Percentiles rank a stretch among this genome's conserved stretches.
Evolutionary conservation across 2,797 vertebrate species (phyloP).

Genomic region (Peromyscus nudipes): DNA sequence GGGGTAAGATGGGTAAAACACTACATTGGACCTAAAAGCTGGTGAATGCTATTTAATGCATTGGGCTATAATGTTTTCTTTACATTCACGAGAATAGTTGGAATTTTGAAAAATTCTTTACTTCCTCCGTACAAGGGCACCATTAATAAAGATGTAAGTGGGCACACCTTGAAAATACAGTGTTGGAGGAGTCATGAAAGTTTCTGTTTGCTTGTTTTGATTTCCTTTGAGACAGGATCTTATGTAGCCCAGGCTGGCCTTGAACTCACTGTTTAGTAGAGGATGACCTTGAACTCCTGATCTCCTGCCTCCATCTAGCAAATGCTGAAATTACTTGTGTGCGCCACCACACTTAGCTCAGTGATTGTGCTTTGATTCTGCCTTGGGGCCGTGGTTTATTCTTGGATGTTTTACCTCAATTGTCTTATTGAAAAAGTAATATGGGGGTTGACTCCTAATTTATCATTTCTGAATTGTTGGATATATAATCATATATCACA

Average conservation of each 20-base stretch:
- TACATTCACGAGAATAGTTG: background rate
- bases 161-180: background rate
- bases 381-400: conserved; percentile 41
- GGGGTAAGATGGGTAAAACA: background rate
- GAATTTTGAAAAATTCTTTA: conserved; percentile 50
- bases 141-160: background rate
- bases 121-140: background rate
- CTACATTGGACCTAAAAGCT: background rate
- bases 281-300: background rate
- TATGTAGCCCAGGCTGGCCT: background rate
- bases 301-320: no score
- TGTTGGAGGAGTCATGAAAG: background rate
- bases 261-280: background rate
- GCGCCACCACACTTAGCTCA: no score
- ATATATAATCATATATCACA: background rate
- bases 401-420: conserved; percentile 39
- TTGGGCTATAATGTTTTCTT: background rate
- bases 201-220: conserved; percentile 29
- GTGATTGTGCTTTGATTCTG: background rate
- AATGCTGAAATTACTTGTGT: background rate
- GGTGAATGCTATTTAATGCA: background rate
- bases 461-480: background rate
- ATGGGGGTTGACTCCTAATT: background rate
- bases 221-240: background rate
- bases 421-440: conserved; percentile 41